These are phyloP conservation scores for Tenebrio molitor DNA, from an alignment of 1,140 invertebrate species.

Conservation along the genomic window DNA sequence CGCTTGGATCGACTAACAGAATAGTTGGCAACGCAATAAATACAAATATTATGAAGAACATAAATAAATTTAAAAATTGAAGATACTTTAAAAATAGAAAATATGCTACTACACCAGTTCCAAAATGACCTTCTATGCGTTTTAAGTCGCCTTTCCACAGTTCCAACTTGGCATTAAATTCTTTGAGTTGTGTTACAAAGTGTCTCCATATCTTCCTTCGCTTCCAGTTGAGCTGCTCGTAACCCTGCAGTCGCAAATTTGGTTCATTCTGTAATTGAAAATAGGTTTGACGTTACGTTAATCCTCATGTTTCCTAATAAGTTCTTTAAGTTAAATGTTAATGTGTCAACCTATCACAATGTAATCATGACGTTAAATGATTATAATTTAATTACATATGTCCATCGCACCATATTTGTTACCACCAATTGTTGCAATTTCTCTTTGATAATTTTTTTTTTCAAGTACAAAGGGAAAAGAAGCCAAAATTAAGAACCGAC, in stretches of 20 bases:
- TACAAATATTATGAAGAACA: constrained; percentile 75
- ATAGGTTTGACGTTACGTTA: no score
- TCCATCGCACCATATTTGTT: no score
- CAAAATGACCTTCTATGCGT: constrained; percentile 84
- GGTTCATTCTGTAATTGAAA: constrained; percentile 77
- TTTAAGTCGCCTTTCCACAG: constrained; percentile 80
- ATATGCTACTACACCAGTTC: constrained; percentile 84
- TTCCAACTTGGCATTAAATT: constrained; percentile 77
- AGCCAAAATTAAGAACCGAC: no score
- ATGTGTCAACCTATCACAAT: no score
- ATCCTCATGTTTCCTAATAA: no score
- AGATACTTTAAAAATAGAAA: constrained; percentile 88
- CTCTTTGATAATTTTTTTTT: no score
- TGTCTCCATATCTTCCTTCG: constrained; percentile 78
- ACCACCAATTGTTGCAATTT: no score
- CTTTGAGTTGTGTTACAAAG: constrained; percentile 71
- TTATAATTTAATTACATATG: no score
- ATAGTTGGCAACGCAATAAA: constrained; percentile 80
- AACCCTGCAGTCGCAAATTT: constrained; percentile 82
- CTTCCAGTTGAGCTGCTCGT: constrained; percentile 83
- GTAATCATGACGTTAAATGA: no score
- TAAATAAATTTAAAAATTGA: constrained; percentile 79
- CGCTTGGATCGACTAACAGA: constrained; percentile 65
- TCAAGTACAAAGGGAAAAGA: no score
- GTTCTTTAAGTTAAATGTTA: no score